Base-by-base conservation (phyloP, 1,140 invertebrate genomes). In the Lanistes nyassanus region DNA sequence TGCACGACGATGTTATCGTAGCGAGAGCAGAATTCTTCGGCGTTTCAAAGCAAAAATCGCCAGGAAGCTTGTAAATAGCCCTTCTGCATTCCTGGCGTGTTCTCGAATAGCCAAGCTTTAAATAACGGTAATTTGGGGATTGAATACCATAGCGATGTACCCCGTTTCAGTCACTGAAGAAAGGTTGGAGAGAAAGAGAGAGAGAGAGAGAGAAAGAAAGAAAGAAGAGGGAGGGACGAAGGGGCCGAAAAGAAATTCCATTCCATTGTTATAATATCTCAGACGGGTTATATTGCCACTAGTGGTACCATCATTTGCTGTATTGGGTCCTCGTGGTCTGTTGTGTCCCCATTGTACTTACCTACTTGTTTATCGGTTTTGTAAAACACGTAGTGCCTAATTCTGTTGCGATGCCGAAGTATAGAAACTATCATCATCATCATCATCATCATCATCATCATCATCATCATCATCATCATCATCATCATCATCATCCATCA, bases 381-480 rank as follows among this genome's bases (percentile, higher is more conserved):
- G n/a, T n/a, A n/a, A n/a, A n/a, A n/a, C n/a, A n/a, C 13, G n/a
- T 55, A n/a, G 53, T 16, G 13, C 13, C 13, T 16, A 55, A 55
- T 13, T 16, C 13, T 16, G 53, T 16, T 55, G 53, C 13, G 53
- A 55, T 13, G n/a, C 13, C n/a, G 53, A 55, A n/a, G n/a, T 13
- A 55, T 13, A 55, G 53, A 55, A n/a, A 55, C 53, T 16, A 55
- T 55, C 53, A 55, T 55, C 53, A 55, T 55, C 53, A 55, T 55
- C 53, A 55, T 55, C 53, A 55, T 55, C 53, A 55, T 55, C 53
- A 55, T 55, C 53, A 55, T 55, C 53, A 55, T 55, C 53, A 55
- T 55, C 53, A 55, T 55, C 53, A 55, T 55, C 53, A 55, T 55
- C 53, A 55, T 55, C 53, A 55, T 55, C 53, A 55, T 55, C 53